Conservation (phyloP, 2,797 vertebrate genomes). For the Cossypha heuglini region DNA sequence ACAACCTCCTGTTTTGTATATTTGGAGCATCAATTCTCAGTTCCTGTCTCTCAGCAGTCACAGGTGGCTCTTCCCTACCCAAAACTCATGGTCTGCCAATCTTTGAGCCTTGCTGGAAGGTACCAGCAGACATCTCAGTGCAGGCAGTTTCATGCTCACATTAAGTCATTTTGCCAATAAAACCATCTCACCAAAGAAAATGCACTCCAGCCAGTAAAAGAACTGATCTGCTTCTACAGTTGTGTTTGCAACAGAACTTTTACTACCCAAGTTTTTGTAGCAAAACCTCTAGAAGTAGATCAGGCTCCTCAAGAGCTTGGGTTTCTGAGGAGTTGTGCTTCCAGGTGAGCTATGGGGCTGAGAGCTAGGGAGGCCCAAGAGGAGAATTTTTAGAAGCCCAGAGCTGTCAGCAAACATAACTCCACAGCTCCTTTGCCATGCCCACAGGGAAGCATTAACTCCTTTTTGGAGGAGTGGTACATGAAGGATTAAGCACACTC, state of each 20-base stretch:
- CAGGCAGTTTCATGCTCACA: not conserved
- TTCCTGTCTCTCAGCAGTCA: not conserved
- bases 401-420: not conserved
- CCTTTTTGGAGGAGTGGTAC: not conserved
- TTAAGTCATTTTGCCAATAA: not conserved
- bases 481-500: not conserved
- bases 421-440: not conserved
- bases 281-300: not conserved
- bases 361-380: not conserved
- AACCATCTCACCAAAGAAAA: not conserved
- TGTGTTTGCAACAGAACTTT: not conserved
- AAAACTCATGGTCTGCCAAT: not conserved
- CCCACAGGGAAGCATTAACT: not conserved
- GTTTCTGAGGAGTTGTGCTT: not conserved
- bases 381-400: not conserved
- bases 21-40: not conserved
- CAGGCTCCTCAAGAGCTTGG: accelerated
- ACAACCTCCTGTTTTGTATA: not conserved
- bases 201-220: not conserved
- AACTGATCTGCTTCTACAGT: accelerated
- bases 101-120: not conserved
- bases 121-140: accelerated
- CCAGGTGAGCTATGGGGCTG: not conserved
- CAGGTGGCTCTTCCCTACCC: not conserved
- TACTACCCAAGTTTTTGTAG: not conserved